Evolutionary conservation across 2,113 vertebrate genomes (phyloP).

Genomic region (Malurus elegans): DNA sequence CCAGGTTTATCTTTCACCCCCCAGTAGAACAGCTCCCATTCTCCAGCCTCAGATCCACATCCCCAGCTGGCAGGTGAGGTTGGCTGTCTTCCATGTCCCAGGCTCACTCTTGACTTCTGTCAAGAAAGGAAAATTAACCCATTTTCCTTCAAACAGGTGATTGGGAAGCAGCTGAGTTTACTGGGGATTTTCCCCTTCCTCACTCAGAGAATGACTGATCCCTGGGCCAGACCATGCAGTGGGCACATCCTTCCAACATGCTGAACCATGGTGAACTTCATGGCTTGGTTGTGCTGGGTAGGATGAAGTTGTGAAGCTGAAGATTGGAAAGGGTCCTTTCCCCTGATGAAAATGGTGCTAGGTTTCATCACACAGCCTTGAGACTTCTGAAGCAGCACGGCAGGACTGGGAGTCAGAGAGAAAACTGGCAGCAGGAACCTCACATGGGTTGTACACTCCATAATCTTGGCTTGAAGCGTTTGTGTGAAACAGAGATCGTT

Average conservation of each 20-base stretch:
- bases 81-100: not conserved
- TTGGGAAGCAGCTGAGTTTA: not conserved
- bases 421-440: not conserved
- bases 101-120: not conserved
- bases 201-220: not conserved
- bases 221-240: not conserved
- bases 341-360: not conserved
- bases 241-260: accelerated
- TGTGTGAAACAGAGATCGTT: not conserved
- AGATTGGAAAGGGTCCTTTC: not conserved
- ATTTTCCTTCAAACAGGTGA: not conserved
- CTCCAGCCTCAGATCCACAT: not conserved
- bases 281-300: not conserved
- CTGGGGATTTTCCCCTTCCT: not conserved
- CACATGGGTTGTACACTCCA: not conserved
- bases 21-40: not conserved
- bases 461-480: not conserved
- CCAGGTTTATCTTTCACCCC: not conserved
- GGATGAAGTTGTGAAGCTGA: accelerated
- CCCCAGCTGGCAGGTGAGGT: not conserved
- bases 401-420: not conserved
- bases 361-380: not conserved
- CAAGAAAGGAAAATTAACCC: not conserved
- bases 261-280: accelerated
- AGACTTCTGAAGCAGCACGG: not conserved